Evolutionary conservation across 2,888 invertebrate genomes (phyloP).

Genomic region (Netelia fuscicornis): DNA sequence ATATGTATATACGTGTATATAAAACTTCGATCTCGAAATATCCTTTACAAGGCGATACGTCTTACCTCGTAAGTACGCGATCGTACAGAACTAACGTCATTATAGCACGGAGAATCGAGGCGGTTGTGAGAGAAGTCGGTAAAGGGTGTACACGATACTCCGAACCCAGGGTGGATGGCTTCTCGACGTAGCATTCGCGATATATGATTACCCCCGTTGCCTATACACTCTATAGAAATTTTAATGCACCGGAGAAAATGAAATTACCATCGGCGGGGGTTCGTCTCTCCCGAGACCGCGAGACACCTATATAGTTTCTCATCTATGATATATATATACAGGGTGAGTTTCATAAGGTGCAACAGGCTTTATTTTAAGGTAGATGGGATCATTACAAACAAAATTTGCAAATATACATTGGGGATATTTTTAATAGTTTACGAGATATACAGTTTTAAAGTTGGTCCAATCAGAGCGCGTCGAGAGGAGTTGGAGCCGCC

Average conservation of each 20-base stretch:
- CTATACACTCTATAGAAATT: constrained; percentile 31
- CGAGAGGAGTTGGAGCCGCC: no score
- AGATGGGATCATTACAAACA: no score
- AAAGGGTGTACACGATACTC: not conserved
- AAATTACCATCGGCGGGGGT: constrained; percentile 25
- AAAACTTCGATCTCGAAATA: constrained; percentile 16
- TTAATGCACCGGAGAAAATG: constrained; percentile 43
- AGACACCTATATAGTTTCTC: not conserved
- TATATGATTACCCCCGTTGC: constrained; percentile 43
- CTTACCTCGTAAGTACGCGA: constrained; percentile 33
- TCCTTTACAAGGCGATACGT: constrained; percentile 20
- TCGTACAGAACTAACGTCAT: constrained; percentile 51
- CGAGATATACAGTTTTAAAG: no score
- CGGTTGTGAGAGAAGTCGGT: not conserved
- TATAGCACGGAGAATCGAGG: constrained; percentile 24
- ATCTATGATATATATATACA: no score
- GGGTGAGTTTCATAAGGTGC: no score
- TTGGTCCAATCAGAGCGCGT: no score
- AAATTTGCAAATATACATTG: no score
- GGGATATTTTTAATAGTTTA: no score
- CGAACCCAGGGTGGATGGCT: not conserved
- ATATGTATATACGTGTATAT: not conserved
- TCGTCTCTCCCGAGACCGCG: not conserved
- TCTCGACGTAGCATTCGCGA: constrained; percentile 29
- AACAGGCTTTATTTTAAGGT: no score